Percentiles rank a stretch among this genome's conserved stretches.
phyloP scores from a whole-genome alignment of 2,888 invertebrate genomes.

The Sesia apiformis region DNA sequence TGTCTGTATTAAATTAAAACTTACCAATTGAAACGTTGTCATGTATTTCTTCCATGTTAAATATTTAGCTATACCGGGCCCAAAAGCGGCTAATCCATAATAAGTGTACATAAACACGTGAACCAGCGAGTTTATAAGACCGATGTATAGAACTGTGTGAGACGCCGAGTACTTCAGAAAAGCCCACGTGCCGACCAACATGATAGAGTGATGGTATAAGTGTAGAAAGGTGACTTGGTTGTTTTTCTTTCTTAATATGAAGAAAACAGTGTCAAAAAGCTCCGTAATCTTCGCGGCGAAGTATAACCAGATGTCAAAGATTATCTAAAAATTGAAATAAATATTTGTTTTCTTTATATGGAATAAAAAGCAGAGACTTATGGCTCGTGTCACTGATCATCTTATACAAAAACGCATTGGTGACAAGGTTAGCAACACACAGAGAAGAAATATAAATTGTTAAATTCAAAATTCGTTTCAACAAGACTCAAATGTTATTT shows the following conservation, averaged over 20 bases:
- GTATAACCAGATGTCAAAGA: constrained; percentile 76
- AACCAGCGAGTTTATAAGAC: constrained; percentile 82
- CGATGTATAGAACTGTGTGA: constrained; percentile 81
- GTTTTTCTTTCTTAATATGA: constrained; percentile 86
- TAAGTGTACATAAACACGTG: constrained; percentile 90
- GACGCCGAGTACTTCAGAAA: constrained; percentile 83
- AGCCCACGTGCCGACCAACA: constrained; percentile 84
- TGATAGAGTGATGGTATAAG: constrained; percentile 88
- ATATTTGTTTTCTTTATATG: constrained; percentile 13
- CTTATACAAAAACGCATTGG: no score
- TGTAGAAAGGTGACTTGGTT: constrained; percentile 90
- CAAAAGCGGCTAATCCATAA: constrained; percentile 84
- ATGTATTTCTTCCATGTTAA: constrained; percentile 91
- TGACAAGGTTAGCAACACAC: no score
- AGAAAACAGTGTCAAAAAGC: constrained; percentile 88
- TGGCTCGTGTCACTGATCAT: background rate
- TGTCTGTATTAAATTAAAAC: constrained; percentile 11
- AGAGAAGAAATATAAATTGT: no score
- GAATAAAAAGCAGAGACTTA: background rate
- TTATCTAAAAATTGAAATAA: constrained; percentile 41
- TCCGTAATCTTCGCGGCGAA: constrained; percentile 85
- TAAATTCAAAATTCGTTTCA: no score
- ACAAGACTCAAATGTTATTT: no score
- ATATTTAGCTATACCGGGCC: constrained; percentile 82
- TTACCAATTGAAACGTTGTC: constrained; percentile 85